A percentile compares a stretch with the other conserved stretches of the same genome.
Conservation (phyloP, 1,140 invertebrate species). For the Stenopsyche tienmushanensis region DNA sequence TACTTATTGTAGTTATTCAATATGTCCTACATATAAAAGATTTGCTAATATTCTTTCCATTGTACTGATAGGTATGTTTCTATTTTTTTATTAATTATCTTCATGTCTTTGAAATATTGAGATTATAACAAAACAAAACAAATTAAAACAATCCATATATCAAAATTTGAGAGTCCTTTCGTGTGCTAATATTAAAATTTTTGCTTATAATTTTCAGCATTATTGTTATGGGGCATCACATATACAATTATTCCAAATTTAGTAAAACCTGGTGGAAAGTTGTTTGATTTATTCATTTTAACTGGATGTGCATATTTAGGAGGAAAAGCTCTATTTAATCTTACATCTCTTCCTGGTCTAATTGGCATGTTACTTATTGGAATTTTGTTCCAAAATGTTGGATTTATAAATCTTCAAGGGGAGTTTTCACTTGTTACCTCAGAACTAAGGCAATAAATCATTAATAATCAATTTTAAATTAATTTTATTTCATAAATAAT, state of each 20-base stretch:
- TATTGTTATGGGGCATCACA: conserved; percentile 74
- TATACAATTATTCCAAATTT: conserved; percentile 72
- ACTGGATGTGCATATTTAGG: conserved; percentile 77
- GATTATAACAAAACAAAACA: no score
- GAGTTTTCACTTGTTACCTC: conserved; percentile 62
- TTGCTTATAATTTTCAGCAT: conserved; percentile 50
- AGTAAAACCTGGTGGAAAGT: conserved; percentile 73
- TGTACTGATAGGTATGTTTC: conserved; percentile 60
- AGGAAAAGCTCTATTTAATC: conserved; percentile 71
- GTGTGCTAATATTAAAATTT: no score
- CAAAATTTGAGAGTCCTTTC: no score
- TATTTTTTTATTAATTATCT: conserved; percentile 3
- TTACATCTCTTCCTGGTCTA: conserved; percentile 78
- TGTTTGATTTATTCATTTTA: conserved; percentile 76
- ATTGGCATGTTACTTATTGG: conserved; percentile 87
- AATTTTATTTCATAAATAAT: no score
- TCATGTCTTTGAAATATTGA: background rate
- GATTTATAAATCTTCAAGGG: conserved; percentile 67
- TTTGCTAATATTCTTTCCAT: conserved; percentile 70
- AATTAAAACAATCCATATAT: background rate
- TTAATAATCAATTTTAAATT: conserved; percentile 90
- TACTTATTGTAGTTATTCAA: conserved; percentile 73
- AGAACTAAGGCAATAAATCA: conserved; percentile 69
- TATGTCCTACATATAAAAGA: conserved; percentile 77
- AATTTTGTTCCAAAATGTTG: conserved; percentile 77